Conservation (phyloP, 2,888 invertebrate species). For the Platycheirus rosarum region DNA sequence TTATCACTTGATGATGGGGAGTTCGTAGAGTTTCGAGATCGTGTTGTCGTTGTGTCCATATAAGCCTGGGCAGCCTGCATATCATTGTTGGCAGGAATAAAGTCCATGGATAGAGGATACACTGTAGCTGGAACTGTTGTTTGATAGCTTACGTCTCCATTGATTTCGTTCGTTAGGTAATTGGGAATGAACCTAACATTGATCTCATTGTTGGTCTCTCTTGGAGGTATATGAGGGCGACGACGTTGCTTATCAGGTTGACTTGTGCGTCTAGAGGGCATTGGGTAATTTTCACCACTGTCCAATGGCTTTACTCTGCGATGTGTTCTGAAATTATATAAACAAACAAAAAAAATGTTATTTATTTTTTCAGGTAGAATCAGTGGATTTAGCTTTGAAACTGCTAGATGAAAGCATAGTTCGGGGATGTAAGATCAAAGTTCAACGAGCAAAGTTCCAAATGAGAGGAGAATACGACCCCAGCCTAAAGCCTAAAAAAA, state of each 20-base stretch:
- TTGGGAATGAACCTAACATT: slow-evolving; percentile 56
- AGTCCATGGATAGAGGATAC: slow-evolving; percentile 43
- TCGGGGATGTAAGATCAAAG: slow-evolving; percentile 91
- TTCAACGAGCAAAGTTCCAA: slow-evolving; percentile 96
- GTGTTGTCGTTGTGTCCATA: slow-evolving; percentile 58
- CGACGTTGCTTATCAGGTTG: slow-evolving; percentile 41
- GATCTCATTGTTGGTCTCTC: slow-evolving; percentile 40
- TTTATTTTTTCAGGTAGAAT: slow-evolving; percentile 87
- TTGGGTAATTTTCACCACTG: slow-evolving; percentile 60
- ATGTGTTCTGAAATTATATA: slow-evolving; percentile 64
- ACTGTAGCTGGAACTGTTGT: slow-evolving; percentile 26
- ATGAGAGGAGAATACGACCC: slow-evolving; percentile 98
- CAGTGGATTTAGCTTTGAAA: slow-evolving; percentile 95
- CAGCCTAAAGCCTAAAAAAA: slow-evolving; percentile 93
- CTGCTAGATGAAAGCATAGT: slow-evolving; percentile 94
- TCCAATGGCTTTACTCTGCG: slow-evolving; percentile 62
- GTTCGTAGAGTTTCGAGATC: slow-evolving; percentile 54
- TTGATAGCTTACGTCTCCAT: slow-evolving; percentile 11
- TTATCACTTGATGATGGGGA: slow-evolving; percentile 50
- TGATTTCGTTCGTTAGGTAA: slow-evolving; percentile 56
- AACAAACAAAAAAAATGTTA: slow-evolving; percentile 16
- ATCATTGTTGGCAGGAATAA: slow-evolving; percentile 51
- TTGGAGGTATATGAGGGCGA: slow-evolving; percentile 30
- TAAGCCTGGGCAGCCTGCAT: slow-evolving; percentile 77
- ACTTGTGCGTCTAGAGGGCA: slow-evolving; percentile 23